Evolutionary conservation across 2,888 invertebrate genomes (phyloP).

Genomic region (Leistus spinibarbis): DNA sequence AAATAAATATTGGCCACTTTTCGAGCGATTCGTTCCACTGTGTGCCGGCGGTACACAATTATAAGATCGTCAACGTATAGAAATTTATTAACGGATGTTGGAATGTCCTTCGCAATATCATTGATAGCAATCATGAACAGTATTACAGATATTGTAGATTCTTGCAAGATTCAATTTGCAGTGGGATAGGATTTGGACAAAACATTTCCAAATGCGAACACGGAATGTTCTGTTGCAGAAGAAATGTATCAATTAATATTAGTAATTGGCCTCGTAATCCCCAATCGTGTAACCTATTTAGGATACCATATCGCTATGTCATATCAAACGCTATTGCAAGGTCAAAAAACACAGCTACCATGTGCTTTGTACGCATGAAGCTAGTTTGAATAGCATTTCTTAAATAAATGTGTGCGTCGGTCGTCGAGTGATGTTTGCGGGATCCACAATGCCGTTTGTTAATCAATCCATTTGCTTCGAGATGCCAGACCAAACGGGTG

Average conservation of each 20-base stretch:
- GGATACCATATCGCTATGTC: conserved; percentile 9
- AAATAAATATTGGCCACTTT: too few relatives aligned
- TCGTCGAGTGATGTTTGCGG: conserved; percentile 7
- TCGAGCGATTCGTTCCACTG: too few relatives aligned
- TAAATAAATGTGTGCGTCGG: too few relatives aligned
- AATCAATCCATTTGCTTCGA: conserved; percentile 9
- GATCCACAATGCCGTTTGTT: conserved; percentile 10
- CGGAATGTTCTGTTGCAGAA: conserved; percentile 1
- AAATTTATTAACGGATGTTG: not conserved
- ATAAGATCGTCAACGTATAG: conserved; percentile 23
- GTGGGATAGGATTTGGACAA: not conserved
- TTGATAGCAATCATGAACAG: too few relatives aligned
- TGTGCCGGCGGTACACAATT: too few relatives aligned
- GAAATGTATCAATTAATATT: conserved; percentile 14
- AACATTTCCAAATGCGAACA: not conserved
- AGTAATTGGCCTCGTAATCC: conserved; percentile 23
- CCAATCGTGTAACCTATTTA: conserved; percentile 10
- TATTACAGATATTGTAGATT: too few relatives aligned
- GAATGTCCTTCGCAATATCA: too few relatives aligned
- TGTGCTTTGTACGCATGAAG: conserved; percentile 7
- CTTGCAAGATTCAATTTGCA: too few relatives aligned
- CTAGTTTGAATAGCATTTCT: too few relatives aligned
- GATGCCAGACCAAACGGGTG: not conserved
- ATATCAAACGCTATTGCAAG: conserved; percentile 9
- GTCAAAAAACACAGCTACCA: conserved; percentile 15